Percentiles rank a stretch among this genome's conserved stretches.
Evolutionary conservation across 2,888 invertebrate species (phyloP).

Genomic region (Plagodis dolabraria): DNA sequence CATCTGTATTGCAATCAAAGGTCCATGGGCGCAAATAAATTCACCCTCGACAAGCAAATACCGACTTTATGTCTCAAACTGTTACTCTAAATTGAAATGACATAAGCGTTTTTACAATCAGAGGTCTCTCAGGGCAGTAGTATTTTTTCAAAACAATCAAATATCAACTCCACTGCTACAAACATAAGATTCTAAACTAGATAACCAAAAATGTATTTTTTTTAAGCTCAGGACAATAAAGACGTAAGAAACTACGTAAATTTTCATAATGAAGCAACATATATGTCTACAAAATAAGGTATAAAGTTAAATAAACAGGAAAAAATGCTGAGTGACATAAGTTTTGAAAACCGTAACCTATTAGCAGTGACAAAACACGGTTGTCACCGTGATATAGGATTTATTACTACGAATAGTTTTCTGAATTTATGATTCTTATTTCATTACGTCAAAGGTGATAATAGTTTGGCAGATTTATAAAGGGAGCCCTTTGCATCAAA

Average conservation of each 20-base stretch:
- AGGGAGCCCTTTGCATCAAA: conserved; percentile 51
- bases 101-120: conserved; percentile 9
- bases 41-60: no score
- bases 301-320: conserved; percentile 25
- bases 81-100: no score
- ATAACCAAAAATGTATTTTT: conserved; percentile 2
- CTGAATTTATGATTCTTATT: conserved; percentile 8
- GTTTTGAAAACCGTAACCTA: conserved; percentile 71
- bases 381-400: conserved; percentile 74
- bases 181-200: conserved; percentile 4
- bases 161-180: not conserved
- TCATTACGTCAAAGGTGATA: conserved; percentile 2
- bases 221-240: conserved; percentile 8
- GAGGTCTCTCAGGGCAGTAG: conserved; percentile 9
- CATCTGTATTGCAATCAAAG: conserved; percentile 47
- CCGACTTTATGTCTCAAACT: no score
- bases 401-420: conserved; percentile 51
- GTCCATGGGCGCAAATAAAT: no score
- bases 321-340: conserved; percentile 53
- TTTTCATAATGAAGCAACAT: conserved; percentile 33
- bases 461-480: conserved; percentile 17
- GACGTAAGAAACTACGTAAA: conserved; percentile 1
- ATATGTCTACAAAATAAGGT: conserved; percentile 4
- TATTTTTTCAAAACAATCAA: not conserved
- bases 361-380: conserved; percentile 78